Conservation (phyloP, 2,888 invertebrate genomes). For the Caenorhabditis sp. region DNA sequence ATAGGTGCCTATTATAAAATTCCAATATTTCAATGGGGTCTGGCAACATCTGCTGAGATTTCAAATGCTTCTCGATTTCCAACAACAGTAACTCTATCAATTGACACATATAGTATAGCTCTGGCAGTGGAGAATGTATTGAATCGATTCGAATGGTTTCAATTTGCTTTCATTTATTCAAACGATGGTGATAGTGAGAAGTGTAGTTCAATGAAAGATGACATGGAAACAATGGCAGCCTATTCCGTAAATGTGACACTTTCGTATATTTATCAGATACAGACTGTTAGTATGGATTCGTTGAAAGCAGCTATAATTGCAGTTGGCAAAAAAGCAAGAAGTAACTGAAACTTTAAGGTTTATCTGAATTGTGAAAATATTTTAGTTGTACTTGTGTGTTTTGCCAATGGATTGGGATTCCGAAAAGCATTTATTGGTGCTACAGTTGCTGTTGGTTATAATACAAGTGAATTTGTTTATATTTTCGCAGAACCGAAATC, state of each 20-base stretch:
- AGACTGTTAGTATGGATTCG: constrained; percentile 3
- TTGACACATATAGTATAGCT: constrained; percentile 32
- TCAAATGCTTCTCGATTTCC: constrained; percentile 33
- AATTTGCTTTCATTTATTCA: constrained; percentile 58
- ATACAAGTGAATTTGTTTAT: constrained; percentile 43
- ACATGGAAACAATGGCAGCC: constrained; percentile 16
- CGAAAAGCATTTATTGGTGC: constrained; percentile 41
- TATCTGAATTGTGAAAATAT: too few relatives aligned
- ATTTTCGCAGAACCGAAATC: constrained; percentile 44
- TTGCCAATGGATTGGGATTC: constrained; percentile 29
- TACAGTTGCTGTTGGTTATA: constrained; percentile 18
- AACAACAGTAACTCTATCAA: constrained; percentile 31
- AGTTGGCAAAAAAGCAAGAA: constrained; percentile 20
- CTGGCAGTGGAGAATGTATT: constrained; percentile 29
- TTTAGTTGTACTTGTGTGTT: constrained; percentile 34
- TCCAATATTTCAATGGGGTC: constrained; percentile 45
- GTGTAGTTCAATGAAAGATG: constrained; percentile 40
- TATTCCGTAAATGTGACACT: neutral
- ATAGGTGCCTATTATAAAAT: constrained; percentile 47
- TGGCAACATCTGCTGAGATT: constrained; percentile 31
- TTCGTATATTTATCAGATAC: constrained; percentile 22
- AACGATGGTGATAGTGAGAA: constrained; percentile 38
- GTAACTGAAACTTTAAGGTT: too few relatives aligned
- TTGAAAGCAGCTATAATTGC: constrained; percentile 16
- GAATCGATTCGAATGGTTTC: constrained; percentile 52